Conservation (phyloP, 2,797 vertebrate genomes). For the Pristis pectinata region DNA sequence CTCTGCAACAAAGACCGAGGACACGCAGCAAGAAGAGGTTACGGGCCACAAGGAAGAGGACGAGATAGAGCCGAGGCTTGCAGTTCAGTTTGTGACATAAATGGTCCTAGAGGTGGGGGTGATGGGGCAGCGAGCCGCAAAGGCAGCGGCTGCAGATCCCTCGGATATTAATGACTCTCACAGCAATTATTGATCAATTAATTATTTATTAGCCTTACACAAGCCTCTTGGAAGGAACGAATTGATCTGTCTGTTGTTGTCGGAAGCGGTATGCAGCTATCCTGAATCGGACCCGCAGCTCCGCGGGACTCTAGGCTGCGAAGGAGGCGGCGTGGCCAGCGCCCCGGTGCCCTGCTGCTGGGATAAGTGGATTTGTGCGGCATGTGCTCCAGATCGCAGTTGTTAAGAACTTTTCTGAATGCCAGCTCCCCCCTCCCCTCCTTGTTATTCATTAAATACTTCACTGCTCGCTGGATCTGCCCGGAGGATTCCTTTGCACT, state of each 20-base stretch:
- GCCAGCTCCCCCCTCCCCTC: neutral
- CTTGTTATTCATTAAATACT: neutral
- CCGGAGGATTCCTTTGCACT: neutral
- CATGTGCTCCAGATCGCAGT: conserved; percentile 13
- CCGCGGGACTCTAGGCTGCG: neutral
- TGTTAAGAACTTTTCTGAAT: neutral
- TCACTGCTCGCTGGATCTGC: neutral
- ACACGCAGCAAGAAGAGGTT: neutral
- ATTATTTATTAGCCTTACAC: neutral
- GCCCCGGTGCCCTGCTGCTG: too few relatives aligned
- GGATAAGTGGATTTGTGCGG: neutral
- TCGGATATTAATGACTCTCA: neutral
- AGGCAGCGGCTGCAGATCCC: too few relatives aligned
- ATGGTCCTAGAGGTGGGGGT: neutral
- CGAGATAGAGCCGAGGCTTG: neutral
- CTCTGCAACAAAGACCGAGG: neutral
- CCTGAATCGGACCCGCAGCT: neutral
- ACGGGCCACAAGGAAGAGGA: neutral
- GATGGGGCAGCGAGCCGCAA: neutral
- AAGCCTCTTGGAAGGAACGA: neutral
- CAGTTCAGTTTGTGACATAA: neutral
- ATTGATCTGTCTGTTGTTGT: neutral
- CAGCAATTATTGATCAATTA: neutral
- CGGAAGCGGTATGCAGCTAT: neutral
- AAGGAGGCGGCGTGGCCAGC: neutral